A percentile compares a stretch with the other conserved stretches of the same genome.
These are phyloP conservation scores for Cosmia pyralina DNA, from an alignment of 2,888 invertebrate genomes.

Conservation along the genomic window DNA sequence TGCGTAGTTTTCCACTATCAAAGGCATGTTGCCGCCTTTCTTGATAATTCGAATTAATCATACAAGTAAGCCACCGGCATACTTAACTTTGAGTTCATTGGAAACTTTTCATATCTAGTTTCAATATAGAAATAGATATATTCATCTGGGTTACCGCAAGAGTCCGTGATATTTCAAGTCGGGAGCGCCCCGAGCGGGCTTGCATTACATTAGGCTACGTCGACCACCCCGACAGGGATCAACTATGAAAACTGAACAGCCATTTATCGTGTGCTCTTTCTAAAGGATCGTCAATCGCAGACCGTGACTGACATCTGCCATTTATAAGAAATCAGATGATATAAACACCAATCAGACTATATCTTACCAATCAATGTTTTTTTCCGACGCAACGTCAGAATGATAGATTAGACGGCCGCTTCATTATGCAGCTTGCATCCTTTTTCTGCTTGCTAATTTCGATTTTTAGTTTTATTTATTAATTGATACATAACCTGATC, in stretches of 20 bases:
- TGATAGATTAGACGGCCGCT: constrained; percentile 36
- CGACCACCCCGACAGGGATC: constrained; percentile 82
- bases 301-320: constrained; percentile 75
- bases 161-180: constrained; percentile 85
- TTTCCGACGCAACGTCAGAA: constrained; percentile 45
- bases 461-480: constrained; percentile 32
- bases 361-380: constrained; percentile 51
- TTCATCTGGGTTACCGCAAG: constrained; percentile 77
- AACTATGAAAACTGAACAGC: constrained; percentile 73
- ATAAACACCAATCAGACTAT: constrained; percentile 70
- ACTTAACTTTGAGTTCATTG: constrained; percentile 38
- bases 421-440: constrained; percentile 39
- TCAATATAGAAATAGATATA: constrained; percentile 71
- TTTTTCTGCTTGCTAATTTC: constrained; percentile 19
- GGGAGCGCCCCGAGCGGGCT: constrained; percentile 82
- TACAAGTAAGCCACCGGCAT: constrained; percentile 42
- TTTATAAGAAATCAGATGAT: constrained; percentile 76
- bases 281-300: constrained; percentile 65
- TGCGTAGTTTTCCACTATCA: constrained; percentile 36
- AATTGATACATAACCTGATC: constrained; percentile 32
- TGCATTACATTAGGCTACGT: constrained; percentile 79
- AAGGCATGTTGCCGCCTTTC: constrained; percentile 31
- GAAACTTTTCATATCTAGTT: constrained; percentile 61
- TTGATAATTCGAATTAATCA: constrained; percentile 46
- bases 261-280: constrained; percentile 77